phyloP scores from a whole-genome alignment of 1,140 invertebrate genomes.

The Drosophila nigromelanica region DNA sequence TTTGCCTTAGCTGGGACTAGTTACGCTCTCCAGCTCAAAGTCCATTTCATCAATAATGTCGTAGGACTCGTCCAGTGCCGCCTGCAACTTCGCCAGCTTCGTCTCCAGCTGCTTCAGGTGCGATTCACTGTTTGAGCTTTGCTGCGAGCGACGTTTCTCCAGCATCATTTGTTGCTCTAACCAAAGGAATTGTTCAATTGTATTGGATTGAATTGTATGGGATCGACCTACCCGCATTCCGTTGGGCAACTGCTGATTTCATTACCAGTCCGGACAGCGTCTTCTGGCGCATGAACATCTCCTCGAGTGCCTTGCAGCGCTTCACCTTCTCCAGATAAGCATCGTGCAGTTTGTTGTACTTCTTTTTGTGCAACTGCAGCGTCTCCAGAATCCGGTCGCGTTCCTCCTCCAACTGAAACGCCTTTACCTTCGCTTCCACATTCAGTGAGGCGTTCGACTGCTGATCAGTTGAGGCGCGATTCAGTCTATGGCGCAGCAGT shows the following conservation, averaged over 20 bases:
- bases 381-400: conserved; percentile 62
- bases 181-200: too few species aligned
- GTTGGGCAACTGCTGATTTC: conserved; percentile 72
- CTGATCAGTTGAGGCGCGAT: conserved; percentile 45
- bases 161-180: conserved; percentile 56
- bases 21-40: conserved; percentile 78
- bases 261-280: conserved; percentile 74
- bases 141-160: conserved; percentile 59
- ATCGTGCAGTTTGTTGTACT: conserved; percentile 75
- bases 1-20: not conserved
- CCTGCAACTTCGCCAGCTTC: conserved; percentile 66
- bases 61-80: conserved; percentile 71
- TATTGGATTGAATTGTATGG: too few species aligned
- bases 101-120: conserved; percentile 49
- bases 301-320: conserved; percentile 72
- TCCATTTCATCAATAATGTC: conserved; percentile 83
- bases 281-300: conserved; percentile 74
- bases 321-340: conserved; percentile 76
- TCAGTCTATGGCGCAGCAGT: conserved; percentile 60
- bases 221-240: conserved; percentile 43
- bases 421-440: conserved; percentile 71
- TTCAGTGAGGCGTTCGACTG: conserved; percentile 49
- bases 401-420: conserved; percentile 68
- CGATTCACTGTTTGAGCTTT: conserved; percentile 27
- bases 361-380: conserved; percentile 72